Evolutionary conservation across 1,140 invertebrate genomes (phyloP), one percentile per base, ranked within the genome.

Genomic region (Macrobrachium nipponense): DNA sequence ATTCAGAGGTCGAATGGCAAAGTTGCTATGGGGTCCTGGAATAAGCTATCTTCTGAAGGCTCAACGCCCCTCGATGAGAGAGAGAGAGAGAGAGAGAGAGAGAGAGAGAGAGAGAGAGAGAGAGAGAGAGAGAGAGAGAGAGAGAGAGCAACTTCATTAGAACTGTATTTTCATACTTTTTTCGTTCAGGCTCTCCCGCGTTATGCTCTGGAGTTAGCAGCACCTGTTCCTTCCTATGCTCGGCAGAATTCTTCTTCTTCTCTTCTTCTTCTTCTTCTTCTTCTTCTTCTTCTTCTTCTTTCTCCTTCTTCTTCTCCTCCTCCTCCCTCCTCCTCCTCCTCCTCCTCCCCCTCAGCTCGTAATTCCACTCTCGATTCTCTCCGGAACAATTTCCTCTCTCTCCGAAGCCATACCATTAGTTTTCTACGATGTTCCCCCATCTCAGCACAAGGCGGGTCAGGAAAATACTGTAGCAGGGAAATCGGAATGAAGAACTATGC

Each of bases 61-160:
- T 51, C 7, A 51, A 51, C 12, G 8, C 51, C 51, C 12, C 51
- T 51, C 51, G 12, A 51, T 0, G 2, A 62, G 77, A 79, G n/a
- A 79, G 59, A 78, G 76, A 78, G 76, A 78, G 17, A 78, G 1
- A 78, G 76, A 78, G 58, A 78, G 76, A 78, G 76, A 78, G 76
- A 78, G 76, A 78, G 58, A 78, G 58, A 78, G 58, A 61, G 1
- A 78, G 58, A 78, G 76, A 78, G 76, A 78, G 76, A 78, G 51
- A 78, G 76, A 78, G 76, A 60, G 58, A 78, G 76, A 78, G 76
- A 77, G 17, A 17, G 76, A 78, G 76, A 60, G 27, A 58, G 58
- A n/a, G n/a, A n/a, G n/a, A n/a, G 51, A n/a, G 15, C 51, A 27
- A 18, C 59, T 23, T 78, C 75, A 17, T 6, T 77, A 18, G 23